Percentiles rank a stretch among this genome's conserved stretches.
These are phyloP conservation scores for Ethmia dodecea DNA, from an alignment of 2,888 invertebrate species.

Conservation along the genomic window DNA sequence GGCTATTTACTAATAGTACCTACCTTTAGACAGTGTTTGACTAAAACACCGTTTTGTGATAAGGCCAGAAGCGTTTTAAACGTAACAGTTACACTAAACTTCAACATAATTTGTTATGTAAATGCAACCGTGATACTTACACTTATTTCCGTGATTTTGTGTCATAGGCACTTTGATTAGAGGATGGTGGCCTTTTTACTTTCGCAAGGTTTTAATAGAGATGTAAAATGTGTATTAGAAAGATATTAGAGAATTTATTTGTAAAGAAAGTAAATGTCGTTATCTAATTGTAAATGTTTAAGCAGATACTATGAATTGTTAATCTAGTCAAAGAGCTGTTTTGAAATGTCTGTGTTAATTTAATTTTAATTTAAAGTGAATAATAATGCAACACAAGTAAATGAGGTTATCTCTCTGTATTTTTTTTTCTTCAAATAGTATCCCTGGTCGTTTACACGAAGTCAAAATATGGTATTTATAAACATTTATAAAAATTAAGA, in stretches of 20 bases:
- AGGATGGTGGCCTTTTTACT: conserved; percentile 18
- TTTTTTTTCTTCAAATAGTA: no score
- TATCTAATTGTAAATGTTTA: conserved; percentile 61
- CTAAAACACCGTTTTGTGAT: no score
- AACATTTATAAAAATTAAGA: no score
- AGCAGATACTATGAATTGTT: conserved; percentile 56
- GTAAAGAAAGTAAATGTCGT: conserved; percentile 49
- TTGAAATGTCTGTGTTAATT: conserved; percentile 57
- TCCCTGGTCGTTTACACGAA: no score
- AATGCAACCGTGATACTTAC: no score
- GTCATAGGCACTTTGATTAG: background rate
- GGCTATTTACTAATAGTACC: no score
- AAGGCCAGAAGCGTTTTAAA: no score
- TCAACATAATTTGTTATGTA: no score
- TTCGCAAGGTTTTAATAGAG: conserved; percentile 23
- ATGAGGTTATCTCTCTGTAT: conserved; percentile 4
- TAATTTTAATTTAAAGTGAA: conserved; percentile 30
- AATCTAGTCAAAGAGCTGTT: conserved; percentile 69
- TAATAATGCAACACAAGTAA: conserved; percentile 25
- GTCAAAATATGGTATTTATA: no score
- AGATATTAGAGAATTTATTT: conserved; percentile 20
- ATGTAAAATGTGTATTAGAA: conserved; percentile 13
- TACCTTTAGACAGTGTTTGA: no score
- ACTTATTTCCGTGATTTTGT: background rate
- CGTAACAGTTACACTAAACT: no score